Base-by-base conservation (phyloP, 1,140 invertebrate species). In the Brachionus rubens region DNA sequence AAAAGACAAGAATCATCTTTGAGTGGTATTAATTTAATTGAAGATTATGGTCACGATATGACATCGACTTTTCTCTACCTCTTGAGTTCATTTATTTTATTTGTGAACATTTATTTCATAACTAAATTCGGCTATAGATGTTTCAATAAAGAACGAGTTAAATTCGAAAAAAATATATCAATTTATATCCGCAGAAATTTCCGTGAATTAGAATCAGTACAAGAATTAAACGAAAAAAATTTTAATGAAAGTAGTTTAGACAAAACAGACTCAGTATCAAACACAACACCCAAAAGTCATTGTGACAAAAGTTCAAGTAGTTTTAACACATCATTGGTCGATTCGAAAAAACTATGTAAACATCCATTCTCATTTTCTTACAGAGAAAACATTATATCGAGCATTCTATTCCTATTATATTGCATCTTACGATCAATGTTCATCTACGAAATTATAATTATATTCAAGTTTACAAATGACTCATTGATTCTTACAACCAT, bases 11-110 rank as follows among this genome's bases (percentile, higher is more conserved):
- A 54, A n/a, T n/a, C n/a, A n/a, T n/a, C n/a, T n/a, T n/a, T n/a
- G 2, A 54, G 14, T 54, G 26, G 24, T 12, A 36, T 62, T 1
- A 19, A 65, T 65, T 65, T 65, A 43, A 14, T 65, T 0, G 36
- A 65, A 21, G 59, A 65, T 43, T 65, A 43, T 65, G 59, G 59
- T 26, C 59, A 65, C n/a, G 59, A 65, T 43, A 10, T 65, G 21
- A 28, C 21, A 19, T 65, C 21, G 19, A 36, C 36, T 65, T 41
- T 65, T 14, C 1, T 65, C 43, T 65, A 65, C n/a, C 28, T n/a
- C 21, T 19, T 65, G 12, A 65, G 59, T 36, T 41, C n/a, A 1
- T 26, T 65, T 5, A 43, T 65, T 43, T 21, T 65, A 16, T 43
- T 65, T 16, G 12, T 65, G 12, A 65, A 65, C 43, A 14, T 28